Evolutionary conservation across 2,888 invertebrate species (phyloP), one percentile per base, ranked within the genome.

Genomic region (Formica aserva): DNA sequence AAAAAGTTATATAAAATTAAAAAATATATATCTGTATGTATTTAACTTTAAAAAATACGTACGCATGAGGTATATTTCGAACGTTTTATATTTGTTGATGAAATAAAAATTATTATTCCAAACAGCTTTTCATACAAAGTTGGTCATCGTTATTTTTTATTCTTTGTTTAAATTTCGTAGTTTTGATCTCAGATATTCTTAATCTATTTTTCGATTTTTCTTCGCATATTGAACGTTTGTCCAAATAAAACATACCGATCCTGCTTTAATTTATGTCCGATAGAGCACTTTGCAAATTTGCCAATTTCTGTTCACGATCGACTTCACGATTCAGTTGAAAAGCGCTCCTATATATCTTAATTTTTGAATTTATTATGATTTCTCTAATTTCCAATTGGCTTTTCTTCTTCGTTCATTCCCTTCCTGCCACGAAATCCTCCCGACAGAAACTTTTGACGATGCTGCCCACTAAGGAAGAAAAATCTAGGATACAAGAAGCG

Each of bases 391-490:
- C 26, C n/a, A 29, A 65, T 89, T 89, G 72, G 75, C 55, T 88
- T 87, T 63, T 88, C 48, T 87, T 85, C 76, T 88, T 88, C 72
- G 85, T 89, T 91, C 83, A 63, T 77, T 76, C 80, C 77, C 32
- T 29, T 76, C 81, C 72, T 63, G 57, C 57, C 82, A 62, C 57
- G 67, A 71, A 15, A 67, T 69, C 63, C n/a, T 57, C 74, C 80
- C 78, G 45, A 87, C 94, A 97, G 96, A 99, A 99, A 96, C 96
- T 99, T 78, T 95, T 99, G 84, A 98, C 98, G 15, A 99, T 99
- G 99, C 96, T 99, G 93, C 99, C 99, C 38, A 98, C 98, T 2
- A 99, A 99, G 93, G 99, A 99, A 94, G 99, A 99, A 95, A 97
- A 98, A 93, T 96, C 97, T n/a, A 98, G 98, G 95, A 99, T 99